Evolutionary conservation across 2,113 vertebrate species (phyloP).

Genomic region (Seriola rivoliana): DNA sequence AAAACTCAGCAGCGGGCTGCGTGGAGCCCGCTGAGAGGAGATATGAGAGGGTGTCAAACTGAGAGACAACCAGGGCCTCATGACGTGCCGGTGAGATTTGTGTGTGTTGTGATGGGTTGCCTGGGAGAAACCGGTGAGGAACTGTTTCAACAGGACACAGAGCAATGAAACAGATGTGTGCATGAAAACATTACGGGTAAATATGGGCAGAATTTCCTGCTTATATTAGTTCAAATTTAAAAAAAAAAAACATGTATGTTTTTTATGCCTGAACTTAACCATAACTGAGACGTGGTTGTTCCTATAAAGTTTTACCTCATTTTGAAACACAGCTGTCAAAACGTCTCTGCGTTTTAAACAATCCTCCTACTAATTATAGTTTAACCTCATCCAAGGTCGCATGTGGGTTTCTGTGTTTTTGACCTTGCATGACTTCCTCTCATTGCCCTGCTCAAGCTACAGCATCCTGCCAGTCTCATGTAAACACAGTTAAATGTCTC

Average conservation of each 20-base stretch:
- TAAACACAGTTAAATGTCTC: not conserved
- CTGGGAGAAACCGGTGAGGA: conserved; percentile 31
- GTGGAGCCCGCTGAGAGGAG: conserved; percentile 36
- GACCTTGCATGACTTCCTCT: conserved; percentile 1
- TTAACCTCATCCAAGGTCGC: not conserved
- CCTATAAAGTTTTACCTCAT: no score
- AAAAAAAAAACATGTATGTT: no score
- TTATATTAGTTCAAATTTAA: not conserved
- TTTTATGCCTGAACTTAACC: not conserved
- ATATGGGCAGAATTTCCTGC: not conserved
- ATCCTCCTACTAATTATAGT: not conserved
- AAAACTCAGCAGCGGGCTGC: conserved; percentile 42
- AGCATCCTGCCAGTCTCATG: not conserved
- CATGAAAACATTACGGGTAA: not conserved
- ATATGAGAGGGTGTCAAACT: conserved; percentile 41
- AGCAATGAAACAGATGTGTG: conserved; percentile 36
- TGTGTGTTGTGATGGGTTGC: conserved; percentile 29
- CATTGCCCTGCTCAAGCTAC: not conserved
- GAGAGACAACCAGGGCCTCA: conserved; percentile 21
- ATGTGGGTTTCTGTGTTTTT: conserved; percentile 9
- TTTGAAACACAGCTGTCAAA: not conserved
- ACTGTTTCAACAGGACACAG: conserved; percentile 37
- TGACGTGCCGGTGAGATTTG: conserved; percentile 5
- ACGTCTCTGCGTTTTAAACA: not conserved
- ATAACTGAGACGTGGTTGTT: not conserved